phyloP scores from a whole-genome alignment of 2,113 vertebrate species.

The Actinemys pallida region DNA sequence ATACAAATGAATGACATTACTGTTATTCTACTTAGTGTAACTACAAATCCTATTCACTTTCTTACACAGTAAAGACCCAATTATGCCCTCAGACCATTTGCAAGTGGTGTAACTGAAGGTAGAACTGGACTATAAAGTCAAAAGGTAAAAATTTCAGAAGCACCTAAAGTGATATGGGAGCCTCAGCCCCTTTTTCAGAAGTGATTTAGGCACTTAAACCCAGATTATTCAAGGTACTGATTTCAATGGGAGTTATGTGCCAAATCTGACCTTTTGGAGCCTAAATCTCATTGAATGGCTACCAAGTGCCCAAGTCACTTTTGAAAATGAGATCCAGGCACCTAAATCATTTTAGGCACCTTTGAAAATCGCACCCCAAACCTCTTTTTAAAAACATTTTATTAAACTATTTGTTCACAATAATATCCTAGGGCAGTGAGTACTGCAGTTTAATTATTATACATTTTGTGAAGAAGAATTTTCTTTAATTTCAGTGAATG shows the following conservation, averaged over 20 bases:
- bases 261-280: neutral
- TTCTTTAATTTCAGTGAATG: neutral
- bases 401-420: neutral
- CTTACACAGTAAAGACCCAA: neutral
- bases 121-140: neutral
- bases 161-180: neutral
- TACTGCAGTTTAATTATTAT: neutral
- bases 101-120: neutral
- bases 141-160: neutral
- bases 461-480: neutral
- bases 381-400: neutral
- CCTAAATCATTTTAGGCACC: neutral
- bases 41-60: neutral
- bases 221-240: neutral
- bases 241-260: neutral
- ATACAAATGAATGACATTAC: neutral
- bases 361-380: neutral
- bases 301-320: neutral
- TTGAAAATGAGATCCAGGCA: neutral
- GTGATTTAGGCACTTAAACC: neutral
- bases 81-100: neutral
- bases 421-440: neutral
- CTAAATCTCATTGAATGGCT: neutral
- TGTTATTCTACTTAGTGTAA: rapidly evolving
- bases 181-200: neutral